Conservation (phyloP, 2,888 invertebrate genomes). For the Aelia acuminata region DNA sequence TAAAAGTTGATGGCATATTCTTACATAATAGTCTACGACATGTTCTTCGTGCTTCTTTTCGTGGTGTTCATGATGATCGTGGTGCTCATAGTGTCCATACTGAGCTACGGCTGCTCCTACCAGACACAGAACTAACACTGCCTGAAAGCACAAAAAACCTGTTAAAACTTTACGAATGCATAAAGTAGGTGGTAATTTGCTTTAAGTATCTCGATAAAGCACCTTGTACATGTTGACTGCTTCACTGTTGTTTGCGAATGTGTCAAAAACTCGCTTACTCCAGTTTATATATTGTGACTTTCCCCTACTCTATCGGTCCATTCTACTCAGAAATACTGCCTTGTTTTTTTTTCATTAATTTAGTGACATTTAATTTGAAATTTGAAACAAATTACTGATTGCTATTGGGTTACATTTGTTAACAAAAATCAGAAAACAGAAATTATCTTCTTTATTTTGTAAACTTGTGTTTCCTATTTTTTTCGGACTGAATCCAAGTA, state of each 20-base stretch:
- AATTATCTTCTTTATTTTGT: too few species aligned
- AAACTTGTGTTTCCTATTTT: too few species aligned
- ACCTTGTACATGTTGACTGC: conserved; percentile 33
- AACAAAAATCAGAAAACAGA: too few species aligned
- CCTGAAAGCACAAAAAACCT: not conserved
- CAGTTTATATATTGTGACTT: conserved; percentile 4
- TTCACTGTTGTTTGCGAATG: not conserved
- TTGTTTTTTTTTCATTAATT: too few species aligned
- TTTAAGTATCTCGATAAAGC: not conserved
- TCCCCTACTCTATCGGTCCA: not conserved
- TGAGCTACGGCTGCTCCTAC: conserved; percentile 61
- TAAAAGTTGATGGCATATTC: not conserved
- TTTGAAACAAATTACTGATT: too few species aligned
- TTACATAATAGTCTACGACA: conserved; percentile 61
- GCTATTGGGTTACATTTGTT: too few species aligned
- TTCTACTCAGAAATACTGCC: not conserved
- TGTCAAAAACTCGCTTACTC: too few species aligned
- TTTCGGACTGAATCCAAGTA: too few species aligned
- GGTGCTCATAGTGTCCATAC: conserved; percentile 61
- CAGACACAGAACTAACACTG: conserved; percentile 53
- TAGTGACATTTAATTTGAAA: too few species aligned
- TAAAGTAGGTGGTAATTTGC: not conserved
- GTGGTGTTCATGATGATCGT: not conserved
- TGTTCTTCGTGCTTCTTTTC: conserved; percentile 55
- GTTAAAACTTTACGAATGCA: too few species aligned